Percentiles rank a stretch among this genome's conserved stretches.
phyloP scores from a whole-genome alignment of 2,888 invertebrate genomes.

The Pammene aurita region DNA sequence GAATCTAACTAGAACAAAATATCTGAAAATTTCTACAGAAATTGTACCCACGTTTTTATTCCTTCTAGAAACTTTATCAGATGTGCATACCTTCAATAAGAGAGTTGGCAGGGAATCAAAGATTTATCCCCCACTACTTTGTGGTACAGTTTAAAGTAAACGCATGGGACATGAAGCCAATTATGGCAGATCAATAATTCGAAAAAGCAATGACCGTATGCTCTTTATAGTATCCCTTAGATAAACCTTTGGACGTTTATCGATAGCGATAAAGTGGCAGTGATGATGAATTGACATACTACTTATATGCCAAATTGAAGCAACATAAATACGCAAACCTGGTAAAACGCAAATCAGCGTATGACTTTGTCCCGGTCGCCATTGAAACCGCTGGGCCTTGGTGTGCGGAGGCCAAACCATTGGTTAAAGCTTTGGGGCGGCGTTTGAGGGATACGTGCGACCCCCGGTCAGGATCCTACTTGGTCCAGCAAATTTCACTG shows the following conservation, averaged over 20 bases:
- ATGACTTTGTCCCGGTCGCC: no score
- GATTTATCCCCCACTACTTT: conserved; percentile 21
- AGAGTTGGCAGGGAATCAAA: conserved; percentile 37
- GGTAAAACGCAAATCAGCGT: no score
- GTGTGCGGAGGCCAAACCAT: no score
- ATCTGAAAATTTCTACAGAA: not conserved
- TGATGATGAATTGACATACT: conserved; percentile 21
- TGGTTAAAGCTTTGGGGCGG: no score
- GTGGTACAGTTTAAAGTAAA: conserved; percentile 21
- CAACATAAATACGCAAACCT: no score
- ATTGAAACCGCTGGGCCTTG: no score
- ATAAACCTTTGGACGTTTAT: conserved; percentile 27
- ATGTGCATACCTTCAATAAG: conserved; percentile 13
- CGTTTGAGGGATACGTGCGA: no score
- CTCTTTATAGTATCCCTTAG: conserved; percentile 28
- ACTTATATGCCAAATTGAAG: no score
- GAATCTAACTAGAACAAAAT: not conserved
- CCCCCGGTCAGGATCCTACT: no score
- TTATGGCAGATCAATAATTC: conserved; percentile 20
- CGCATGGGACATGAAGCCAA: conserved; percentile 20
- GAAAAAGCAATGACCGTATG: conserved; percentile 29
- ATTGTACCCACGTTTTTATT: not conserved
- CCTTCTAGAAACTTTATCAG: conserved; percentile 18
- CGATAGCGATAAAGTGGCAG: conserved; percentile 22
- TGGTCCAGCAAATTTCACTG: no score